Base-by-base conservation (phyloP, 2,888 invertebrate species). In the Campoletis raptor region DNA sequence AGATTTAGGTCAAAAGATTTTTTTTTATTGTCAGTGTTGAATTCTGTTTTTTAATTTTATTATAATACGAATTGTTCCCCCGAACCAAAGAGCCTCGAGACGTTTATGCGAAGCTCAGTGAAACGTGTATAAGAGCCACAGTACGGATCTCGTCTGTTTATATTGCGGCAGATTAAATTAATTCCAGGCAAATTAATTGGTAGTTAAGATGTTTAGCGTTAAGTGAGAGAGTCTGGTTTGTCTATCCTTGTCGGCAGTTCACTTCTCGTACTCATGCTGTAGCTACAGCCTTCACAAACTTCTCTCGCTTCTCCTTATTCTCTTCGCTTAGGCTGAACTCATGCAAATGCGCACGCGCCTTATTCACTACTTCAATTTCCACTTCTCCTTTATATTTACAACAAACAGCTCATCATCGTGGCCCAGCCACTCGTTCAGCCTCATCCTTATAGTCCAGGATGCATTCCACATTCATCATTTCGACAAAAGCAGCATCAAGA, bases 91-190 rank as follows among this genome's bases (percentile, higher is more conserved):
- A 42, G 61, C 69, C 48, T 36, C 73, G 77, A 83, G 67, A 67
- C 42, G 74, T 69, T 61, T 80, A 45, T 67, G 45, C 2, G 57
- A 52, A 79, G 73, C 81, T 70, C 67, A 74, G 73, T 61, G 69
- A 84, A 86, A 79, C 74, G 76, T 74, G 80, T 80, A 48, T 42
- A 69, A 76, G 79, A 88, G 81, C 88, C 88, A 57, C 86, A 88
- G 88, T 84, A 91, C 87, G 87, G 88, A 90, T 91, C 90, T 90
- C 87, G 85, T 90, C 90, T 88, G 90, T 90, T 92, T 92, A 92
- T 91, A 91, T 92, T 91, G 90, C 89, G 83, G 90, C 88, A 91
- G 92, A 93, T 93, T 93, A 91, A 93, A 93, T 93, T 92, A 93
- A 93, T 93, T 92, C 88, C 81, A 82, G 87, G 70, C 82, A 92